Evolutionary conservation across 1,140 invertebrate genomes (phyloP).

Genomic region (Aricia agestis): DNA sequence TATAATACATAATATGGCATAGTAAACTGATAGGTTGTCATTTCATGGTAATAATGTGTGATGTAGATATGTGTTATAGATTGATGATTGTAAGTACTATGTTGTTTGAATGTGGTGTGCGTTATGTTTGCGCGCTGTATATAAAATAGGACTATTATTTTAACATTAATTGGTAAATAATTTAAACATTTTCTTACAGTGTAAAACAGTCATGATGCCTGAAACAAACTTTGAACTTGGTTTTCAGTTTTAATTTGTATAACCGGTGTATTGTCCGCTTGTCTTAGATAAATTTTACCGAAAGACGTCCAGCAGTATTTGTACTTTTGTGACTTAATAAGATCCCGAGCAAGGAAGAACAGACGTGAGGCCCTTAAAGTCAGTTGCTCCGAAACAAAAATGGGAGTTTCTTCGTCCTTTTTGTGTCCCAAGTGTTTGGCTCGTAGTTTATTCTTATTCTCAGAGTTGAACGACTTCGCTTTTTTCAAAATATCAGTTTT

Average conservation of each 20-base stretch:
- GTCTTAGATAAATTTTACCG: slow-evolving; percentile 7
- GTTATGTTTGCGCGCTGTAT: neutral
- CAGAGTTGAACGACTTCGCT: slow-evolving; percentile 11
- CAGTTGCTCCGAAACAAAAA: slow-evolving; percentile 13
- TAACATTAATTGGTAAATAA: neutral
- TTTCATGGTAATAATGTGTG: too few species aligned
- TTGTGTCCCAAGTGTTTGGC: slow-evolving; percentile 14
- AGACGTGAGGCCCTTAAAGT: slow-evolving; percentile 13
- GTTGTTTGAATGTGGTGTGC: neutral
- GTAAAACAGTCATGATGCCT: slow-evolving; percentile 9
- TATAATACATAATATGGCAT: too few species aligned
- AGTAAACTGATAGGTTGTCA: too few species aligned
- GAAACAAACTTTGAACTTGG: slow-evolving; percentile 18
- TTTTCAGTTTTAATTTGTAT: slow-evolving; percentile 16
- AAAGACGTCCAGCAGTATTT: slow-evolving; percentile 16
- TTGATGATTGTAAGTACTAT: neutral
- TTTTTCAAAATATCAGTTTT: slow-evolving; percentile 17
- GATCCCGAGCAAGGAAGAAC: slow-evolving; percentile 16
- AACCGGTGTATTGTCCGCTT: slow-evolving; percentile 15
- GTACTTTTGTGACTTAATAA: neutral
- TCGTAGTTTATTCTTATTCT: slow-evolving; percentile 17
- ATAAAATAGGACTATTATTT: neutral
- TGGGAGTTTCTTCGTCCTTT: slow-evolving; percentile 12
- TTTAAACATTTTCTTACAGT: neutral
- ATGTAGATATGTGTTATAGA: too few species aligned